phyloP scores from a whole-genome alignment of 2,888 invertebrate species.

The Patella ulyssiponensis region DNA sequence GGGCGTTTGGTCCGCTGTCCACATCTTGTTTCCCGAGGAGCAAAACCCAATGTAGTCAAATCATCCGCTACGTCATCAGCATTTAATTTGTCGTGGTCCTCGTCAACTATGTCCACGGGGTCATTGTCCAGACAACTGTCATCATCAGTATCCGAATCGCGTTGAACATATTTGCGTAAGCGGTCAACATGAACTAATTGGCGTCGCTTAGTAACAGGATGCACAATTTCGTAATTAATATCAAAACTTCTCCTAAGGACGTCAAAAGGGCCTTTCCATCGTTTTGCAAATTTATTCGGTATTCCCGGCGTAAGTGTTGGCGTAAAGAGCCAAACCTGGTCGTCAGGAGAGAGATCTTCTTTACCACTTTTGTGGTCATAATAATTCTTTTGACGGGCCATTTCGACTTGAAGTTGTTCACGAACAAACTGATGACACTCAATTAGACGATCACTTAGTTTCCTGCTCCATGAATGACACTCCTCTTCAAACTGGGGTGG shows the following conservation, averaged over 20 bases:
- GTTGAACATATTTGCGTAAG: background rate
- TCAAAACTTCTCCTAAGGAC: conserved; percentile 14
- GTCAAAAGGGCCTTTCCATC: conserved; percentile 24
- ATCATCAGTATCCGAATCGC: background rate
- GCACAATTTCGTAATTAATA: conserved; percentile 2
- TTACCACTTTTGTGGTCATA: background rate
- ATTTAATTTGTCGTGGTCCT: no score
- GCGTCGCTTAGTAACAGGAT: background rate
- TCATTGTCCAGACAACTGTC: background rate
- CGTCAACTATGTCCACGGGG: no score
- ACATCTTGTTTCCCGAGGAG: no score
- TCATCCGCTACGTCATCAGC: no score
- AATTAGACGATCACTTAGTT: background rate
- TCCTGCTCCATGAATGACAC: background rate
- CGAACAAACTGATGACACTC: background rate
- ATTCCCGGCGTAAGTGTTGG: background rate
- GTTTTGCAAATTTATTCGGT: conserved; percentile 16
- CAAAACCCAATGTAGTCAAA: no score
- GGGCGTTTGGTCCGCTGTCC: background rate
- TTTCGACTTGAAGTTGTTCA: background rate
- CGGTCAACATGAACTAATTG: conserved; percentile 1
- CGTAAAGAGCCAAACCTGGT: conserved; percentile 5
- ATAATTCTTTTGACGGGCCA: background rate
- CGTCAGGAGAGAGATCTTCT: background rate
- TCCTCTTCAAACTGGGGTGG: background rate